Evolutionary conservation across 2,888 invertebrate genomes (phyloP), one percentile per base, ranked within the genome.

Genomic region (Drosophila imparisetae): DNA sequence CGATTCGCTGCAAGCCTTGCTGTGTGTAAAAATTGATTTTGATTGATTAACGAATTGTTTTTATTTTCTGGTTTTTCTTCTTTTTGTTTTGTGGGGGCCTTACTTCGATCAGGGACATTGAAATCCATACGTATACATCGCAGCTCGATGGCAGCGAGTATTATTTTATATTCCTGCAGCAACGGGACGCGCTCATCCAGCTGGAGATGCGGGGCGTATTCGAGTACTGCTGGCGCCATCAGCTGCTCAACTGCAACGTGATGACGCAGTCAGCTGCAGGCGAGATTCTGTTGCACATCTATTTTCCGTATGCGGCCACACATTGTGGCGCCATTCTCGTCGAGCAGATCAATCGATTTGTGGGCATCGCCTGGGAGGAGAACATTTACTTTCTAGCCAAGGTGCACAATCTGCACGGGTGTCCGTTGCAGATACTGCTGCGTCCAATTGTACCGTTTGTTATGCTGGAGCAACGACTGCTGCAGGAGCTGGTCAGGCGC

Each of bases 211-310:
- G 21, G 4, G 45, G 45, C 15, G 24, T 24, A 45, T 45, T 45
- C 45, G 45, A 45, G 21, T 45, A 45, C 7, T 45, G 45, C 21
- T 45, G 45, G 45, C 15, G 15, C 21, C 45, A 91, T 62, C 82
- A 86, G 59, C 75, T 90, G 29, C 74, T 90, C 64, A 82, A 90
- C 45, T 90, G 91, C 69, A 89, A 83, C 58, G 77, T 91, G 36
- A 88, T 89, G 68, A 78, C 89, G 1, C 90, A 90, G 45, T 80
- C 68, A 32, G 49, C 77, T 0, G 42, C 58, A 3, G 91, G 88
- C 0, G 77, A 86, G 30, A 70, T 90, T 21, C 42, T 83, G 10
- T 57, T 91, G 55, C 82, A 88, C 60, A 88, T 90, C 1, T 91
- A 90, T 50, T 90, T 83, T 49, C 91, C 91, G 0, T 91, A 80